Percentiles rank a stretch among this genome's conserved stretches.
These are phyloP conservation scores for Seira musarum DNA, from an alignment of 2,888 invertebrate species.

Conservation along the genomic window DNA sequence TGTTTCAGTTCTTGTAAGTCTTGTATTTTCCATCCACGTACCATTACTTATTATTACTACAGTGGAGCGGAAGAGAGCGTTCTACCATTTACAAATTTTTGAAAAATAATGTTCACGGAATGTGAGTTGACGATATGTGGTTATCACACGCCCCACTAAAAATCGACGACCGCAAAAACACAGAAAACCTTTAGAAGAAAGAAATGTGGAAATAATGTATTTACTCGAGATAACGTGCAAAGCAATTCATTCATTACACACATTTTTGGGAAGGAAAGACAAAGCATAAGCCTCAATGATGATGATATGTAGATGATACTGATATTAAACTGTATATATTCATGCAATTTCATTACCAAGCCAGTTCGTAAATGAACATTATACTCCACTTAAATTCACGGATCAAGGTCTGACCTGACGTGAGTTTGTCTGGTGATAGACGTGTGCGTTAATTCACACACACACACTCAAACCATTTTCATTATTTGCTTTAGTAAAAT, in stretches of 20 bases:
- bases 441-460: conserved; percentile 11
- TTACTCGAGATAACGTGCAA: no score
- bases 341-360: no score
- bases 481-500: conserved; percentile 7
- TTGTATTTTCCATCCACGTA: not conserved
- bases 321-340: no score
- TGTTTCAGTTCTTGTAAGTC: not conserved
- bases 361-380: no score
- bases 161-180: conserved; percentile 6
- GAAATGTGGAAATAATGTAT: not conserved
- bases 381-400: not conserved
- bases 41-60: not conserved
- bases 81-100: not conserved
- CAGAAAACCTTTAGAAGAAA: not conserved
- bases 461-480: not conserved
- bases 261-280: no score
- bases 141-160: conserved; percentile 33
- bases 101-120: conserved; percentile 32
- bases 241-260: no score
- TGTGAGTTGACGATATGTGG: conserved; percentile 26
- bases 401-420: not conserved
- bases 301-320: no score
- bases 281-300: no score
- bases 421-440: not conserved
- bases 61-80: no score